Evolutionary conservation across 2,888 invertebrate genomes (phyloP).

Genomic region (Spisula subtruncata): DNA sequence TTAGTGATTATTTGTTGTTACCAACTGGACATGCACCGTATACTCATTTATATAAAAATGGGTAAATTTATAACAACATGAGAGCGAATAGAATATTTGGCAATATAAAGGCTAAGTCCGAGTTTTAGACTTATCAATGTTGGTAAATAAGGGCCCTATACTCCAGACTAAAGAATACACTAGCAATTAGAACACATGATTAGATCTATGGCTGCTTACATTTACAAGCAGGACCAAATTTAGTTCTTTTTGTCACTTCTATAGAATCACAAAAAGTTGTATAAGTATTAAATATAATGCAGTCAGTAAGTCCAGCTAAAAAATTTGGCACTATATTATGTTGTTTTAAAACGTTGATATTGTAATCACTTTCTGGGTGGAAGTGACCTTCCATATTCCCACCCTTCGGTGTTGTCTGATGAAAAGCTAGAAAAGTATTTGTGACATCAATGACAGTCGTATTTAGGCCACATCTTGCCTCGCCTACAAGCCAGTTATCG

Average conservation of each 20-base stretch:
- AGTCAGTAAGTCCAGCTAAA: slow-evolving; percentile 65
- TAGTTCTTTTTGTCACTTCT: slow-evolving; percentile 37
- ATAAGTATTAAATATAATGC: slow-evolving; percentile 54
- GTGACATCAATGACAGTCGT: slow-evolving; percentile 71
- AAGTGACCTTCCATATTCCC: slow-evolving; percentile 71
- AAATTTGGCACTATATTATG: slow-evolving; percentile 64
- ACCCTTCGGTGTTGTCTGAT: slow-evolving; percentile 72
- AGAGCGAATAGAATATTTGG: no score
- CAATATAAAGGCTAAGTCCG: no score
- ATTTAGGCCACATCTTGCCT: slow-evolving; percentile 68
- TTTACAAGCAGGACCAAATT: slow-evolving; percentile 45
- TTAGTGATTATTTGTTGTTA: no score
- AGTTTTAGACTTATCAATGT: no score
- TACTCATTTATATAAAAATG: no score
- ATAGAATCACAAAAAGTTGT: slow-evolving; percentile 61
- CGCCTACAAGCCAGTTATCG: slow-evolving; percentile 73
- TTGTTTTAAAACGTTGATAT: slow-evolving; percentile 63
- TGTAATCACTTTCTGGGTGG: slow-evolving; percentile 58
- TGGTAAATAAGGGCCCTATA: no score
- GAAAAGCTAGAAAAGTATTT: slow-evolving; percentile 65
- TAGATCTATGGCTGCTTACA: slow-evolving; percentile 23
- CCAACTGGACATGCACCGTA: no score
- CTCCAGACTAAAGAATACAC: no score
- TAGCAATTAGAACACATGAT: no score
- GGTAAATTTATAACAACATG: no score